Conservation (phyloP, 2,888 invertebrate genomes). For the Macrophya alboannulata region DNA sequence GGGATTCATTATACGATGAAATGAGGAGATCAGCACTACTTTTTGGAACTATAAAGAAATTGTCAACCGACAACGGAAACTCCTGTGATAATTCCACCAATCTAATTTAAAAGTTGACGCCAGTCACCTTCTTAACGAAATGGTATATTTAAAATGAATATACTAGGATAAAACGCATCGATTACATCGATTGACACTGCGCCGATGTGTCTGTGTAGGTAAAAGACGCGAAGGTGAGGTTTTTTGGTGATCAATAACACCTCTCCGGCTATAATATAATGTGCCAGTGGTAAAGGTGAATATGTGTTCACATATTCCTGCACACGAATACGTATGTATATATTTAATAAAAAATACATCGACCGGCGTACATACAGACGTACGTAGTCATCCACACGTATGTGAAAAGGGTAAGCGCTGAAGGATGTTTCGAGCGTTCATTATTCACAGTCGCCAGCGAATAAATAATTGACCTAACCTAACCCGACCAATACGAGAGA, state of each 20-base stretch:
- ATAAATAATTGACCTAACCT: constrained; percentile 75
- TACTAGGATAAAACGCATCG: constrained; percentile 17
- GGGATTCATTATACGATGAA: not conserved
- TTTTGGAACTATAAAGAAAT: not conserved
- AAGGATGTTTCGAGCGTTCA: constrained; percentile 67
- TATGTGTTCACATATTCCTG: constrained; percentile 9
- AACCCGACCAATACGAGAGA: constrained; percentile 38
- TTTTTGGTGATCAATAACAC: constrained; percentile 77
- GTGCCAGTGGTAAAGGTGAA: not conserved
- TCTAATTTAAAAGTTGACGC: not conserved
- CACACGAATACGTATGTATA: not conserved
- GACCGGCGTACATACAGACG: not conserved
- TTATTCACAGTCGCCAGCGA: constrained; percentile 76
- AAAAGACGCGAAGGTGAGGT: constrained; percentile 61
- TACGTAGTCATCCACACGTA: not conserved
- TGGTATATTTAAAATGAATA: not conserved
- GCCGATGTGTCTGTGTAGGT: not conserved
- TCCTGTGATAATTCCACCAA: not conserved
- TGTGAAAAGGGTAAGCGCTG: constrained; percentile 56
- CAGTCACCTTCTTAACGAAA: not conserved
- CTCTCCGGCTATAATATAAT: not conserved
- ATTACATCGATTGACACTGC: constrained; percentile 34
- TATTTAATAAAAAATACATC: not conserved
- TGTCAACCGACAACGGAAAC: too few species aligned
- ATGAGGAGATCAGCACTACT: not conserved